These are phyloP conservation scores for Oceanites oceanicus DNA, from an alignment of 2,113 vertebrate genomes.

Conservation along the genomic window DNA sequence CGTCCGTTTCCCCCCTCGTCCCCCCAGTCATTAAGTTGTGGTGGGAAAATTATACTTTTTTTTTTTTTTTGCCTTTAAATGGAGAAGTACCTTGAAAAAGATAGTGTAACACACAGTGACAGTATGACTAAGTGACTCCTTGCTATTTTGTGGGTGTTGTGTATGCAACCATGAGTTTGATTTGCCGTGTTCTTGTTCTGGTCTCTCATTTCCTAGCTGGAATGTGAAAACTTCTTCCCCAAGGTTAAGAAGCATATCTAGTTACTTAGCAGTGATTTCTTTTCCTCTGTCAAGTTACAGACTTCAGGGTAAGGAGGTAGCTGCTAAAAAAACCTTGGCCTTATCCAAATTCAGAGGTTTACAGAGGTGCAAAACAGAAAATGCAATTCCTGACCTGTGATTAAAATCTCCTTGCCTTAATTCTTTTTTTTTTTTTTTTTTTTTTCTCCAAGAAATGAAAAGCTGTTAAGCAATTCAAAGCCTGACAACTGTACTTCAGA, in stretches of 20 bases:
- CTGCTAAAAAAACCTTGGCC: background rate
- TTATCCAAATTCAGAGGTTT: background rate
- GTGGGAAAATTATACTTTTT: background rate
- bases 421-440: background rate
- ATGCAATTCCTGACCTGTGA: background rate
- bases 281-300: background rate
- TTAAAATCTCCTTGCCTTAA: background rate
- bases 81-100: background rate
- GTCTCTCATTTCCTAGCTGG: background rate
- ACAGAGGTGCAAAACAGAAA: background rate
- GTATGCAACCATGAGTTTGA: background rate
- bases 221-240: background rate
- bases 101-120: too few relatives aligned
- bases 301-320: background rate
- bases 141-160: background rate
- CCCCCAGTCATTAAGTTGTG: background rate
- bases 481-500: background rate
- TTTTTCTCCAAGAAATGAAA: background rate
- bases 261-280: background rate
- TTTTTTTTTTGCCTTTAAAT: background rate
- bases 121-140: background rate
- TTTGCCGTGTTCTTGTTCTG: background rate
- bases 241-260: background rate
- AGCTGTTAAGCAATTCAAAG: background rate
- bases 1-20: too few relatives aligned